Percentiles rank a stretch among this genome's conserved stretches.
phyloP scores from a whole-genome alignment of 2,888 invertebrate species.

The Clostera curtula region DNA sequence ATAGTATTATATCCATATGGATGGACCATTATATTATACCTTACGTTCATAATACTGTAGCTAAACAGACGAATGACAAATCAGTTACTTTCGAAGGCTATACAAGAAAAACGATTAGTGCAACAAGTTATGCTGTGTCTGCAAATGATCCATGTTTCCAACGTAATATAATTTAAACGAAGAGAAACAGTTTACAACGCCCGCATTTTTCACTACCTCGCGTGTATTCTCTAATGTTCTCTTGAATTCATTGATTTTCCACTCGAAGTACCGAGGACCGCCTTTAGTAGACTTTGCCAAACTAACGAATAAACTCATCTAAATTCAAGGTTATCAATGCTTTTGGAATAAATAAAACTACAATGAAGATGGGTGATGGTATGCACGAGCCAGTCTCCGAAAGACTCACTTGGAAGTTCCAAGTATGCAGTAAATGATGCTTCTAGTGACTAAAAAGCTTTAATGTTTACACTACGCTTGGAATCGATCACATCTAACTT shows the following conservation, averaged over 20 bases:
- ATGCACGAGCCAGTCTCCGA: conserved; percentile 45
- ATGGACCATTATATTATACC: no score
- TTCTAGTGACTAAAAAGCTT: conserved; percentile 64
- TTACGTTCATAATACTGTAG: not conserved
- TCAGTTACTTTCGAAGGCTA: conserved; percentile 1
- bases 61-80: conserved; percentile 12
- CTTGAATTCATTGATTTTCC: conserved; percentile 8
- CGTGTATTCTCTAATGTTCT: conserved; percentile 9
- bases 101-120: conserved; percentile 10
- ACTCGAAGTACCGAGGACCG: conserved; percentile 14
- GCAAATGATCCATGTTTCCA: no score
- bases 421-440: conserved; percentile 54
- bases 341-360: conserved; percentile 50
- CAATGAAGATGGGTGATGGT: conserved; percentile 55
- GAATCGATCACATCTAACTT: conserved; percentile 60
- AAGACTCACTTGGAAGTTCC: conserved; percentile 46
- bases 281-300: no score
- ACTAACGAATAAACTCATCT: conserved; percentile 38
- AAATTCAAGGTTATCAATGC: conserved; percentile 47
- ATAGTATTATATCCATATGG: no score
- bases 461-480: conserved; percentile 56
- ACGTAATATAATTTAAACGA: not conserved
- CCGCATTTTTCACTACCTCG: conserved; percentile 10
- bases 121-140: conserved; percentile 19
- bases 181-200: conserved; percentile 3